These are phyloP conservation scores for Thumatha senex DNA, from an alignment of 2,888 invertebrate species.

Conservation along the genomic window DNA sequence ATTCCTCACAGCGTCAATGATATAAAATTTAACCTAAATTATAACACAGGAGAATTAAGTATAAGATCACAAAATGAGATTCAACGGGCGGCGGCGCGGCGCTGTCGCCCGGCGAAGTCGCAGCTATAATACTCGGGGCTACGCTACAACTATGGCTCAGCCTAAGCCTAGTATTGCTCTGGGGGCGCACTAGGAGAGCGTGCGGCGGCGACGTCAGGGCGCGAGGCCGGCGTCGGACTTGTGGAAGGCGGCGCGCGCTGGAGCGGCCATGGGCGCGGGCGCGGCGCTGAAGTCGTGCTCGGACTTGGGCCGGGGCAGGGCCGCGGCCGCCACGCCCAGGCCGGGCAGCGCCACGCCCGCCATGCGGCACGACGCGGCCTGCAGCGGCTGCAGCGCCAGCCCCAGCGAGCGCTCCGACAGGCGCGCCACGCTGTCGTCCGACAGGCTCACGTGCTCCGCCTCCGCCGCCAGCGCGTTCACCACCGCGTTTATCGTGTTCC, in stretches of 20 bases:
- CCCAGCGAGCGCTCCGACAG: conserved; percentile 85
- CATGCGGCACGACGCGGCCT: conserved; percentile 86
- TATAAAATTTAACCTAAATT: conserved; percentile 84
- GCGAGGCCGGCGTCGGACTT: conserved; percentile 92
- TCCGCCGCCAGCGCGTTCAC: conserved; percentile 96
- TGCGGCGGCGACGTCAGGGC: conserved; percentile 89
- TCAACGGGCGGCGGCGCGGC: conserved; percentile 72
- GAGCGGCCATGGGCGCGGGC: conserved; percentile 75
- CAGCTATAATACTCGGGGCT: conserved; percentile 78
- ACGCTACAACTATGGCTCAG: conserved; percentile 80
- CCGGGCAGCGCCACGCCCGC: conserved; percentile 88
- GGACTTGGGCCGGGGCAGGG: conserved; percentile 90
- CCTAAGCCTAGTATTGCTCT: conserved; percentile 83
- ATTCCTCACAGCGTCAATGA: conserved; percentile 82
- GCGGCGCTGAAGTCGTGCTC: conserved; percentile 91
- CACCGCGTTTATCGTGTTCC: conserved; percentile 93
- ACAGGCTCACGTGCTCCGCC: conserved; percentile 92
- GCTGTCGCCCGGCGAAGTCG: conserved; percentile 73
- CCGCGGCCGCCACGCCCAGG: conserved; percentile 79
- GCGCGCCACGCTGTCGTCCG: conserved; percentile 87
- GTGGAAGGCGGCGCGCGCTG: conserved; percentile 87
- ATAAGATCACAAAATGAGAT: conserved; percentile 84
- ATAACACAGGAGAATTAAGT: conserved; percentile 84
- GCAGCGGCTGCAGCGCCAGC: conserved; percentile 87
- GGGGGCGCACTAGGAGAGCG: conserved; percentile 84